Percentiles rank a stretch among this genome's conserved stretches.
These are phyloP conservation scores for Scartelaos histophorus DNA, from an alignment of 2,113 vertebrate genomes.

Conservation along the genomic window DNA sequence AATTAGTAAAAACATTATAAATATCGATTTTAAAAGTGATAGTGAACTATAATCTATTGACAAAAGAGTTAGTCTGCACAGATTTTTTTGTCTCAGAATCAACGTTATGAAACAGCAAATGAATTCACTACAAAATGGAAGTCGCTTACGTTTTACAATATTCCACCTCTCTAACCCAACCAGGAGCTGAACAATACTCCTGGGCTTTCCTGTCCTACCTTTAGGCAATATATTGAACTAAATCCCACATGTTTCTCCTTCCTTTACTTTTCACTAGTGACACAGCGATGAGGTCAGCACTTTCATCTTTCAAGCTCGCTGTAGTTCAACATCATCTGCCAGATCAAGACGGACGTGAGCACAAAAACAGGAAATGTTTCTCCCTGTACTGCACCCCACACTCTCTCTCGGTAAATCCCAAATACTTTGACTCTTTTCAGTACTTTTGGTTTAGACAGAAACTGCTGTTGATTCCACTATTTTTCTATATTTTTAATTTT, in stretches of 20 bases:
- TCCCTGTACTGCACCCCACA: constrained; percentile 25
- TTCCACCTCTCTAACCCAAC: neutral
- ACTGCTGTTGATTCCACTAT: neutral
- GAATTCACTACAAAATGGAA: neutral
- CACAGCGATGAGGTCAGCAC: constrained; percentile 39
- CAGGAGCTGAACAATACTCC: constrained; percentile 1
- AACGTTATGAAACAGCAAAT: neutral
- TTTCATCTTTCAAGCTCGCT: constrained; percentile 58
- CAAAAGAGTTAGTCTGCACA: no score
- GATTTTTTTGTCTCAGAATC: no score
- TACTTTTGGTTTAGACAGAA: constrained; percentile 12
- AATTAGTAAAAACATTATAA: neutral
- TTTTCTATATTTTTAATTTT: no score
- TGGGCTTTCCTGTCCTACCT: neutral
- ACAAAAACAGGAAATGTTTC: constrained; percentile 69
- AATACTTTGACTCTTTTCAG: constrained; percentile 30
- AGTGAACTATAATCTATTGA: no score
- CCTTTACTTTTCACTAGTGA: constrained; percentile 15
- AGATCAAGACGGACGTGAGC: constrained; percentile 59
- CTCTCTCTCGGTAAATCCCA: constrained; percentile 33
- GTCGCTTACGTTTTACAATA: neutral
- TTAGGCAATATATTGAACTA: constrained; percentile 2
- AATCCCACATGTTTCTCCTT: constrained; percentile 30
- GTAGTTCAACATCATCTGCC: constrained; percentile 38
- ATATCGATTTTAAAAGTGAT: neutral